These are phyloP conservation scores for Archips crataeganus DNA, from an alignment of 2,888 invertebrate species.

Conservation along the genomic window DNA sequence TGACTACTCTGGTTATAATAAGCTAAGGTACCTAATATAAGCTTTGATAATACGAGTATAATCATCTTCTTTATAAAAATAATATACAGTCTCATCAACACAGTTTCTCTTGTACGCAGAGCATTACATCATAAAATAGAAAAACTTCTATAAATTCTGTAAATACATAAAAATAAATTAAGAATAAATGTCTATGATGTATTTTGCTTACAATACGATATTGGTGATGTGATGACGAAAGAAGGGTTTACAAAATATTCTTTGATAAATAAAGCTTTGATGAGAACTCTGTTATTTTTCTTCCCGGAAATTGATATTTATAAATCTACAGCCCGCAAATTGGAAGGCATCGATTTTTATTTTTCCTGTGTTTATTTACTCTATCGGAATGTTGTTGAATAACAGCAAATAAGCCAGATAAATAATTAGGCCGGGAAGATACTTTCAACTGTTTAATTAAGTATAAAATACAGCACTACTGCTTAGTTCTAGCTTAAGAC, in stretches of 20 bases:
- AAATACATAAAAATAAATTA: not conserved
- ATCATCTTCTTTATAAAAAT: slow-evolving; percentile 19
- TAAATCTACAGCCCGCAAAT: not conserved
- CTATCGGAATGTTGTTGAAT: not conserved
- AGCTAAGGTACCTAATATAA: slow-evolving; percentile 6
- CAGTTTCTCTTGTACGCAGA: slow-evolving; percentile 62
- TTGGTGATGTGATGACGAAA: slow-evolving; percentile 1
- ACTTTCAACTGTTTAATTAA: too few relatives aligned
- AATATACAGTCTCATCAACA: slow-evolving; percentile 17
- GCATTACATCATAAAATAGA: slow-evolving; percentile 9
- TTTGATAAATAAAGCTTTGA: slow-evolving; percentile 38
- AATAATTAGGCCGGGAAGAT: too few relatives aligned
- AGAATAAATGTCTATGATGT: not conserved
- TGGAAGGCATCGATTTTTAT: not conserved
- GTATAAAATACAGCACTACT: too few relatives aligned
- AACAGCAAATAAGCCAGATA: too few relatives aligned
- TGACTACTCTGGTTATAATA: not conserved
- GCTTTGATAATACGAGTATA: slow-evolving; percentile 4
- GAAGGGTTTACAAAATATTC: slow-evolving; percentile 19
- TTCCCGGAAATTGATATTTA: slow-evolving; percentile 7
- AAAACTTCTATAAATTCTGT: slow-evolving; percentile 9
- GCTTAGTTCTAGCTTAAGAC: too few relatives aligned
- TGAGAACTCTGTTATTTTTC: slow-evolving; percentile 6
- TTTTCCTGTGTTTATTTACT: not conserved
- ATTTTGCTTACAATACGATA: slow-evolving; percentile 9